Conservation (phyloP, 2,113 vertebrate genomes). For the Cathartes aura region DNA sequence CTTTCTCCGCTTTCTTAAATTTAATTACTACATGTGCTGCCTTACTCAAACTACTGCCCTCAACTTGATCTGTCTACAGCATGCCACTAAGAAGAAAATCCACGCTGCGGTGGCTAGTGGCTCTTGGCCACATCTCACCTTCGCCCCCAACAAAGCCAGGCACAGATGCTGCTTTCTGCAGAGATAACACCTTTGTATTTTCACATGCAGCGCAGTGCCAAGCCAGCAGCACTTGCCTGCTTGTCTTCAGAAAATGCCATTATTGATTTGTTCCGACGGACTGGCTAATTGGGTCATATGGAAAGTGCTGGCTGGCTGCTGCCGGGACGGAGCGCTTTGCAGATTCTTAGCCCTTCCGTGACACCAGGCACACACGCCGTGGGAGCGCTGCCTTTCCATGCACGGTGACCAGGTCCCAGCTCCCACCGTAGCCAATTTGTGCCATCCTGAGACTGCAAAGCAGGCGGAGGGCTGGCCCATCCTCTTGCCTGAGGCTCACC, state of each 20-base stretch:
- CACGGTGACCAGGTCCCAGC: background rate
- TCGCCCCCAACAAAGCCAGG: background rate
- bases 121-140: background rate
- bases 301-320: conserved; percentile 38
- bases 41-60: background rate
- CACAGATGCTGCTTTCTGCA: accelerated
- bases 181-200: background rate
- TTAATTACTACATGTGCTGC: background rate
- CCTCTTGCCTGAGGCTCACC: background rate
- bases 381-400: accelerated
- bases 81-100: background rate
- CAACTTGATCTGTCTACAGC: background rate
- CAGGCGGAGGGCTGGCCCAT: accelerated
- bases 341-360: background rate
- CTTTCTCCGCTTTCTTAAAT: background rate
- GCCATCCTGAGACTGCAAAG: background rate
- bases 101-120: accelerated
- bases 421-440: background rate
- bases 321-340: background rate
- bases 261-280: conserved; percentile 53
- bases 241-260: conserved; percentile 41
- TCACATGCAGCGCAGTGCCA: background rate
- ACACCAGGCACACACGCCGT: accelerated
- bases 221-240: conserved; percentile 40
- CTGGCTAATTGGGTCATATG: conserved; percentile 69